Evolutionary conservation across 1,140 invertebrate genomes (phyloP), one percentile per base, ranked within the genome.

Genomic region (Drosophila kurseongensis): DNA sequence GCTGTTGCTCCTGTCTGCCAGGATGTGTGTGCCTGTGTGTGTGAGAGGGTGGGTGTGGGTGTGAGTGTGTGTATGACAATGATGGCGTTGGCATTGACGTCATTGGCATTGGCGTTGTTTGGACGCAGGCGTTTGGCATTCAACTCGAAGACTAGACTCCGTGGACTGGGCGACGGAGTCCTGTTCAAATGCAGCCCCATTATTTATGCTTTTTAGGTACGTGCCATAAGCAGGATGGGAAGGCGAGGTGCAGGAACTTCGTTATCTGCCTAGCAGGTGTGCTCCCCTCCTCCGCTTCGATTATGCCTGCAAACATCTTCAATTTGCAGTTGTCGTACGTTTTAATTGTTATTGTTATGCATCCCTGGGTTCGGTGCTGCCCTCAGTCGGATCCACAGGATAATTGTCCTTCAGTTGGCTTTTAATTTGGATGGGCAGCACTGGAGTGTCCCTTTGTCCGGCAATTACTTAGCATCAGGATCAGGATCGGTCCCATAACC

Each of bases 301-400:
- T 57, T 74, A 73, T 63, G 75, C 72, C 65, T 68, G 59, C 61
- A 77, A 79, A 75, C 76, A 84, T 89, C 84, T 89, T 78, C 84
- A 88, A 88, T 88, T 78, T 88, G 84, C 84, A 84, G 84, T 88
- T 88, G 84, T 88, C 84, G 84, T 88, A 88, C 84, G 74, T 74
- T 88, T 89, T 88, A 89, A 89, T 89, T 88, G 84, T 80, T 88
- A 88, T 88, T 74, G 84, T 89, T 89, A 78, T 88, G 84, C 84
- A 75, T 74, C 78, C 56, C 78, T 75, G 58, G 55, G 23, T 23
- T 32, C 54, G 18, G n/a, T n/a, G 12, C 0, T n/a, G 7, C 27
- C 40, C 50, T 45, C 47, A 18, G 40, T 13, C n/a, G 51, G 42
- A 55, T 48, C 45, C 40, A 44, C 1, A 41, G 57, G 78, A 81